Conservation (phyloP, 35 echinoderm and acorn worm genomes). For the Ophiothrix spiculata region DNA sequence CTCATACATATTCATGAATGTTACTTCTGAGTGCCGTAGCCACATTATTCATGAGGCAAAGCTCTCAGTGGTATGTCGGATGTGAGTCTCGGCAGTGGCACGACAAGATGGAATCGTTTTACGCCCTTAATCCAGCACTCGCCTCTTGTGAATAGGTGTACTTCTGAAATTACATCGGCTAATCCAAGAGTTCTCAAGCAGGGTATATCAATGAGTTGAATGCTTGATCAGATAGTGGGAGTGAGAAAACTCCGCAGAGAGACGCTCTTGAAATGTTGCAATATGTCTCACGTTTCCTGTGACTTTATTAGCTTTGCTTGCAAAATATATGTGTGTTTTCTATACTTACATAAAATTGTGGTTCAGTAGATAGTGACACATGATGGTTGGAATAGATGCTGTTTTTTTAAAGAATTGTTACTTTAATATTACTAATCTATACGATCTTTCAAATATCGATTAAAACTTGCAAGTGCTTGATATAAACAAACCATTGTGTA, state of each 20-base stretch:
- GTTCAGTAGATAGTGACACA: no score
- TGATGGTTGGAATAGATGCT: no score
- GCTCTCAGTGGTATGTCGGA: background rate
- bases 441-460: no score
- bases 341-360: no score
- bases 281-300: conserved; percentile 1
- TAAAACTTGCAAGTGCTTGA: no score
- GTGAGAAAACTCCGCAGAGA: background rate
- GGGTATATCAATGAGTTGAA: background rate
- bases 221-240: background rate
- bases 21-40: background rate
- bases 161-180: conserved; percentile 8
- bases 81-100: background rate
- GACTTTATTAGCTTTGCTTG: conserved; percentile 11
- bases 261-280: background rate
- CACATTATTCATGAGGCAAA: background rate
- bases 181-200: background rate
- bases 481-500: no score
- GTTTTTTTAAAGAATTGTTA: no score
- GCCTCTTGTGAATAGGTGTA: background rate
- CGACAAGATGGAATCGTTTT: background rate
- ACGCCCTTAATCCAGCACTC: conserved; percentile 6
- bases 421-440: no score
- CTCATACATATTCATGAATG: background rate
- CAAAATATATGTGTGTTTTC: no score